phyloP scores from a whole-genome alignment of 2,797 vertebrate genomes.

The Lateolabrax maculatus region DNA sequence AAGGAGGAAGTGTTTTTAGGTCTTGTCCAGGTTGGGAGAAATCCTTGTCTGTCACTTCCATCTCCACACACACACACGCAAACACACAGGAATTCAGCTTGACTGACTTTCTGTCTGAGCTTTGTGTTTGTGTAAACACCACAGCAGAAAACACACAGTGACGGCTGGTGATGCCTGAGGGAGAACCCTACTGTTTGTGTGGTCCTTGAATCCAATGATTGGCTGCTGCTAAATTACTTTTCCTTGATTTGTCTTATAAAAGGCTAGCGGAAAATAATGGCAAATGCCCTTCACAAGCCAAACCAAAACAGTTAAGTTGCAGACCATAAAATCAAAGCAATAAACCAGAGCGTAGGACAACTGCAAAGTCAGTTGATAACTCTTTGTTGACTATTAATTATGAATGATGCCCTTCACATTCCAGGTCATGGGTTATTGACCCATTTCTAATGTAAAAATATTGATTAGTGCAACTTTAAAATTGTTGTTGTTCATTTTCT shows the following conservation, averaged over 20 bases:
- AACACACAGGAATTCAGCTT: constrained; percentile 49
- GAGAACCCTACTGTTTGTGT: constrained; percentile 50
- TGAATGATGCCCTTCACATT: background rate
- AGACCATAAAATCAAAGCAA: background rate
- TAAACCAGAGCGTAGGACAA: background rate
- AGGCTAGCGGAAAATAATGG: background rate
- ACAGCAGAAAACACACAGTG: constrained; percentile 47
- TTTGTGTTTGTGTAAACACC: constrained; percentile 71
- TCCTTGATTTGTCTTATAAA: constrained; percentile 1
- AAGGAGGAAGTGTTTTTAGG: constrained; percentile 42
- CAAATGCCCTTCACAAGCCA: background rate
- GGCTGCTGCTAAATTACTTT: constrained; percentile 41
- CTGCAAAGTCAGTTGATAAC: background rate
- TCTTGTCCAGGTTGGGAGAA: constrained; percentile 41
- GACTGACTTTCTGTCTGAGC: constrained; percentile 43
- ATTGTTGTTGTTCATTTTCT: background rate
- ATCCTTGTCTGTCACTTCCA: constrained; percentile 55
- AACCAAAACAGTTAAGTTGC: background rate
- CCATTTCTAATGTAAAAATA: background rate
- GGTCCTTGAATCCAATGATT: constrained; percentile 40
- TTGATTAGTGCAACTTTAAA: background rate
- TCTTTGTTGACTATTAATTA: background rate
- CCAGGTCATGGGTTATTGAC: background rate
- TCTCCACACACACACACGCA: constrained; percentile 25
- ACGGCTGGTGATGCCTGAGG: constrained; percentile 34